Evolutionary conservation across 2,113 vertebrate genomes (phyloP).

Genomic region (Cromileptes altivelis): DNA sequence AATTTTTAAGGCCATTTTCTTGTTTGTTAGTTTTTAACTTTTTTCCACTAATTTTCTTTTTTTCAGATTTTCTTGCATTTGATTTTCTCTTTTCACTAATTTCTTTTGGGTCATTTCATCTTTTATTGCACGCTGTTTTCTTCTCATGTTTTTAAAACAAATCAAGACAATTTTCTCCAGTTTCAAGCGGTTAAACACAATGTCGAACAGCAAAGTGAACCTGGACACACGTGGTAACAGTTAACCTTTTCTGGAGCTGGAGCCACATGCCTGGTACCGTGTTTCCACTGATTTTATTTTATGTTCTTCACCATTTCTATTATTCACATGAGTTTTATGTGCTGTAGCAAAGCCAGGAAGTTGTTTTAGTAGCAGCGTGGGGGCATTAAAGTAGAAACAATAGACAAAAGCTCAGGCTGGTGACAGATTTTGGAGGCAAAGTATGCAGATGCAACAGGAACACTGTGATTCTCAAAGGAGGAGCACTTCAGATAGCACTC

Average conservation of each 20-base stretch:
- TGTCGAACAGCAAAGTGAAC: no score
- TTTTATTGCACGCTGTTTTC: no score
- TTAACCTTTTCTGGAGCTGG: conserved; percentile 57
- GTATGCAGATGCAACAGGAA: background rate
- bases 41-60: no score
- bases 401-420: background rate
- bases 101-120: no score
- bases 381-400: background rate
- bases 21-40: no score
- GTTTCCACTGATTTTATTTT: conserved; percentile 30
- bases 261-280: conserved; percentile 32
- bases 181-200: no score
- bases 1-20: no score
- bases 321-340: background rate
- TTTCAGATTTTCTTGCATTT: no score
- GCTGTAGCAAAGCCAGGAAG: background rate
- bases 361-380: background rate
- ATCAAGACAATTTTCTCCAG: no score
- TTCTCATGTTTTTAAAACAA: no score
- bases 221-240: conserved; percentile 53
- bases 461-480: background rate
- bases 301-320: background rate
- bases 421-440: background rate
- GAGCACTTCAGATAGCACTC: background rate
- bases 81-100: no score